Evolutionary conservation across 2,113 vertebrate genomes (phyloP).

Genomic region (Glaucomys volans): DNA sequence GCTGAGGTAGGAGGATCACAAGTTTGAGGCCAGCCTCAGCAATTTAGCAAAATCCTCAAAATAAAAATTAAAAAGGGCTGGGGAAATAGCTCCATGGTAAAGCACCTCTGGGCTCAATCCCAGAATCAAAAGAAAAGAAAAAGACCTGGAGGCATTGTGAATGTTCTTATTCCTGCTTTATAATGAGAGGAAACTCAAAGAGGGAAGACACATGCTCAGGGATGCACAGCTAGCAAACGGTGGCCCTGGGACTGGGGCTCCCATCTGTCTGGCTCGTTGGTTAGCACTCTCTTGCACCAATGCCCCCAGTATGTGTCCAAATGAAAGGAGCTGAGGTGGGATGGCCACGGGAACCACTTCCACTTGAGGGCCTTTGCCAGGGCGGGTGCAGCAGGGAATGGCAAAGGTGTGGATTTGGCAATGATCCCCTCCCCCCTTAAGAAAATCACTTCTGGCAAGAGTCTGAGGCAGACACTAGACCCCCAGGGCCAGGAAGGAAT

Average conservation of each 20-base stretch:
- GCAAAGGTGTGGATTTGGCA: neutral
- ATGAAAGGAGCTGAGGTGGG: neutral
- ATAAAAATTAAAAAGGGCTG: neutral
- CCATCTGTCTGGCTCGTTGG: neutral
- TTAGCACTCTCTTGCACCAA: neutral
- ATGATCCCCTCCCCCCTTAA: neutral
- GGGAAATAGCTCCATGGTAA: neutral
- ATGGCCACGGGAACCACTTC: neutral
- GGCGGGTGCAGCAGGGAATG: neutral
- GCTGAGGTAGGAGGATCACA: neutral
- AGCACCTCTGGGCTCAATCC: no score
- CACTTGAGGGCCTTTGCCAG: fast-evolving
- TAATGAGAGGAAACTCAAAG: neutral
- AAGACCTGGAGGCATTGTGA: no score
- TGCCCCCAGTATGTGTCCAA: neutral
- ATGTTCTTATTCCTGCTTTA: neutral
- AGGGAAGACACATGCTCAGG: neutral
- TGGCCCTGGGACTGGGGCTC: neutral
- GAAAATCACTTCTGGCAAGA: neutral
- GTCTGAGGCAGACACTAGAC: neutral
- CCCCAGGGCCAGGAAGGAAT: neutral
- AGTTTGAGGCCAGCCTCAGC: neutral
- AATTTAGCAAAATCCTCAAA: neutral
- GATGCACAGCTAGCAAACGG: neutral
- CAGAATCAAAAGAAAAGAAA: no score